Evolutionary conservation across 2,888 invertebrate species (phyloP), one percentile per base, ranked within the genome.

Genomic region (Neoaliturus tenellus): DNA sequence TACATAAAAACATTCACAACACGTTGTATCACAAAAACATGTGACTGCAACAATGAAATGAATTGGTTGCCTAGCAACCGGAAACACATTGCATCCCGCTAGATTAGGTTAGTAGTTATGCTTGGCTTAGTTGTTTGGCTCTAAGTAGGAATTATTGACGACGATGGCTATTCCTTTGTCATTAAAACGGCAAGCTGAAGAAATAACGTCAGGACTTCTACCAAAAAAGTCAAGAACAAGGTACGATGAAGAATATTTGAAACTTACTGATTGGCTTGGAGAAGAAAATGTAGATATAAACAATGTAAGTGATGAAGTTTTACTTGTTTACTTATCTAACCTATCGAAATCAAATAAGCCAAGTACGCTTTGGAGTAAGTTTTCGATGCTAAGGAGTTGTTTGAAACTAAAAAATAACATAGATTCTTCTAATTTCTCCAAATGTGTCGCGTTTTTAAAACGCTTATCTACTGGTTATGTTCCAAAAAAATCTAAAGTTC

Each of bases 401-500:
- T 51, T 82, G 20, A 28, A 23, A 44, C 3, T 82, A 2, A 82
- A 71, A 71, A 12, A 71, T 14, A 51, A 71, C 51, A 71, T 82
- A 33, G 82, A 82, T 31, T 10, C n/a, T 17, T 44, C 10, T 10
- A 71, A 82, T 3, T 82, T 71, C 73, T 10, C 20, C 14, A 82
- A 82, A 41, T 25, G 25, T 44, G 41, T 39, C 28, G 39, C 51
- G 10, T 71, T 82, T 20, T 14, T 33, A 71, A 82, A 82, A 33
- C 4, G 35, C 10, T 14, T 33, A n/a, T 48, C 44, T 71, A 25
- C 48, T 0, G 67, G 33, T n/a, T 82, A 82, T 23, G 44, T 44
- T 14, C 71, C 25, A 71, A 82, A 71, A 82, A 82, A 35, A 28
- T 51, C 51, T 1, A 71, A 71, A 25, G 71, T 82, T 2, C 69